Evolutionary conservation across 2,888 invertebrate species (phyloP).

Genomic region (Cerastis rubricosa): DNA sequence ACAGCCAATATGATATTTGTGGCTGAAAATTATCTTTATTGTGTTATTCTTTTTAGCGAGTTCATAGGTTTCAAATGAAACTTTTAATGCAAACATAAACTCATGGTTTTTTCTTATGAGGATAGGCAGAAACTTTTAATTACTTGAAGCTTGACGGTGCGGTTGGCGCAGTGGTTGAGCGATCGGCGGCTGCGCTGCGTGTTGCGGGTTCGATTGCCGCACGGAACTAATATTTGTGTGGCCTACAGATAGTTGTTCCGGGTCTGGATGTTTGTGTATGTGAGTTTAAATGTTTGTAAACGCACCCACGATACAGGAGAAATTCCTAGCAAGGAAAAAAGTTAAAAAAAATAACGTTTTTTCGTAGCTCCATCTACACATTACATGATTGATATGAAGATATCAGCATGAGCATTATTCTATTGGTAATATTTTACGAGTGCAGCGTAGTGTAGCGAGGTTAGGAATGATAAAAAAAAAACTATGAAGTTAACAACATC

Average conservation of each 20-base stretch:
- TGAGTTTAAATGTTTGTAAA: no score
- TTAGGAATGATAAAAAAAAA: slow-evolving; percentile 61
- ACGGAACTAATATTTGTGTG: no score
- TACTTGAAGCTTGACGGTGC: no score
- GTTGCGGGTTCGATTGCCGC: no score
- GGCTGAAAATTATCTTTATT: neutral
- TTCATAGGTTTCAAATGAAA: neutral
- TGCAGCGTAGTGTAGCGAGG: slow-evolving; percentile 66
- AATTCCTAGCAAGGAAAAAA: no score
- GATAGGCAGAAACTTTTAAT: neutral
- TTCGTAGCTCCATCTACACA: slow-evolving; percentile 48
- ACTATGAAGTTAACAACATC: slow-evolving; percentile 31
- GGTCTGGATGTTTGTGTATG: no score
- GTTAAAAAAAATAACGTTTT: no score
- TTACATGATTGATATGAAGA: slow-evolving; percentile 67
- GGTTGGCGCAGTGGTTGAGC: no score
- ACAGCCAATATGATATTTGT: neutral
- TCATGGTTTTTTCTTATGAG: neutral
- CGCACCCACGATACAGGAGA: no score
- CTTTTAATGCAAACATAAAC: neutral
- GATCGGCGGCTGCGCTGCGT: no score
- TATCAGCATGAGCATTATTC: slow-evolving; percentile 66
- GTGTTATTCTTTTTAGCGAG: neutral
- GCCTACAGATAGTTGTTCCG: no score
- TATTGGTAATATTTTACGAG: slow-evolving; percentile 66